Percentiles rank a stretch among this genome's conserved stretches.
Conservation (phyloP, 1,140 invertebrate genomes). For the Ericerus pela region DNA sequence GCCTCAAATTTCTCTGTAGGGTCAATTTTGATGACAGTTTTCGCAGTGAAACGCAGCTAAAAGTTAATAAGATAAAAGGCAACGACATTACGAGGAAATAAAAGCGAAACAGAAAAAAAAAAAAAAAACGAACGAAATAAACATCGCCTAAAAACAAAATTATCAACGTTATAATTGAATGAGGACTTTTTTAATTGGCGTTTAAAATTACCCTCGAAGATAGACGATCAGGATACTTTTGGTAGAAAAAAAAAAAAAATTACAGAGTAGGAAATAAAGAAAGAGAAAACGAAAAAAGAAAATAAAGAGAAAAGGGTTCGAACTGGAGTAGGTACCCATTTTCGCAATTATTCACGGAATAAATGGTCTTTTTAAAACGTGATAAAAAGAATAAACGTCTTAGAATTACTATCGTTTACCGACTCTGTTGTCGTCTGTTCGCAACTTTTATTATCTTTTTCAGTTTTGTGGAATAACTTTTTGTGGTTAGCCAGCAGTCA, state of each 20-base stretch:
- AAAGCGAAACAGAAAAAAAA: no score
- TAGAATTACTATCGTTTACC: not conserved
- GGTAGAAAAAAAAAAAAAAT: no score
- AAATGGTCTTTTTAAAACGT: slow-evolving; percentile 9
- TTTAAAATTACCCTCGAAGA: not conserved
- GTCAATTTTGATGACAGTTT: no score
- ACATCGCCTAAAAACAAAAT: not conserved
- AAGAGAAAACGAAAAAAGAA: no score
- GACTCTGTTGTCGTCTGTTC: no score
- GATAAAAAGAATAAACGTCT: slow-evolving; percentile 12
- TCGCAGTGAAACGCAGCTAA: no score
- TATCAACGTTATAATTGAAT: not conserved
- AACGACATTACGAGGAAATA: no score
- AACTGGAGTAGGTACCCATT: not conserved
- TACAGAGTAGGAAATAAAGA: no score
- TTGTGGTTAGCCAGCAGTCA: not conserved
- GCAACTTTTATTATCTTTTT: slow-evolving; percentile 3
- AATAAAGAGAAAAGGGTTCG: not conserved
- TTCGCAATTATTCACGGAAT: slow-evolving; percentile 9
- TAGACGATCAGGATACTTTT: not conserved
- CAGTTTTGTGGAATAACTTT: not conserved
- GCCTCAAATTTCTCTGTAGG: no score
- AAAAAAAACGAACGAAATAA: not conserved
- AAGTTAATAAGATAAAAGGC: no score
- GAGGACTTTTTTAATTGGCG: not conserved